phyloP scores from a whole-genome alignment of 1,140 invertebrate genomes.

The Riptortus pedestris region DNA sequence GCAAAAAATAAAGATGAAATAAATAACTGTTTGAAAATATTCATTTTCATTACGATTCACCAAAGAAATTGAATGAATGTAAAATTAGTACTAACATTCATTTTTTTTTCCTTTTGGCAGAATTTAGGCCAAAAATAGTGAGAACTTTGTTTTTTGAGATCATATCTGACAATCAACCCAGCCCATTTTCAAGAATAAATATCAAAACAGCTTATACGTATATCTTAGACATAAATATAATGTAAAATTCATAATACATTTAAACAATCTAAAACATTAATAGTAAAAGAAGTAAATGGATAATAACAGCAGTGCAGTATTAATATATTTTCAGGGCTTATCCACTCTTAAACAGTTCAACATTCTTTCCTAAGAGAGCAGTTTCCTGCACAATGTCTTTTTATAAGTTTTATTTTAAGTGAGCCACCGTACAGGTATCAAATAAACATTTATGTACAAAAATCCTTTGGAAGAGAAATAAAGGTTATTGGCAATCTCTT shows the following conservation, averaged over 20 bases:
- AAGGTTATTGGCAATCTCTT: background rate
- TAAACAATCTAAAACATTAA: background rate
- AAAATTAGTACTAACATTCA: too few relatives aligned
- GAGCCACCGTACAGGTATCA: background rate
- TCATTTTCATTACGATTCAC: too few relatives aligned
- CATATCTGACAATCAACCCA: conserved; percentile 16
- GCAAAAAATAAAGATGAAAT: too few relatives aligned
- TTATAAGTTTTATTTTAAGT: background rate
- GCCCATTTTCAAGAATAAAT: conserved; percentile 7
- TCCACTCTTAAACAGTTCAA: background rate
- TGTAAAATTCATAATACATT: background rate
- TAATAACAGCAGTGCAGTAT: background rate
- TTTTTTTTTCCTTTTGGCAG: conserved; percentile 2
- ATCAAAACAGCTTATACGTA: background rate
- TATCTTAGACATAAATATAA: background rate
- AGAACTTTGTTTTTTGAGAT: conserved; percentile 9
- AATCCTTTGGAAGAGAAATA: conserved; percentile 1
- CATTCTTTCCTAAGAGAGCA: conserved; percentile 7
- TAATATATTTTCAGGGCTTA: background rate
- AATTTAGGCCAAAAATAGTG: conserved; percentile 17
- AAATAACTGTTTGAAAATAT: too few relatives aligned
- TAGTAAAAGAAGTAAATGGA: background rate
- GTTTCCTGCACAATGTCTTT: conserved; percentile 10
- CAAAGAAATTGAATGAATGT: too few relatives aligned
- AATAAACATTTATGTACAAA: background rate